Evolutionary conservation across 2,113 vertebrate species (phyloP).

Genomic region (Eolophus roseicapilla): DNA sequence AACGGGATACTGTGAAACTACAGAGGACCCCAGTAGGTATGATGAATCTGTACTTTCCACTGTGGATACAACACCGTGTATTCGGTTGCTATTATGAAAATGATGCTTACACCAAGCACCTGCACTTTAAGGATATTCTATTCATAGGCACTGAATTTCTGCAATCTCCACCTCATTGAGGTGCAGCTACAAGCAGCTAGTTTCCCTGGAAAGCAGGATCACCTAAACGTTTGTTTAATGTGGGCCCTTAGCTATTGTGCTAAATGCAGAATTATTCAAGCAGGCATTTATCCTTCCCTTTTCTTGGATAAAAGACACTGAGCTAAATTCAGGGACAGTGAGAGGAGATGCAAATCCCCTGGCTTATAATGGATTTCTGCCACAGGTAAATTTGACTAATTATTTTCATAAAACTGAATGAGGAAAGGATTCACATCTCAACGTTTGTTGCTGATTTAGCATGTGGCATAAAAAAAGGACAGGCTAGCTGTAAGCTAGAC

Average conservation of each 20-base stretch:
- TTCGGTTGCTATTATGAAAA: background rate
- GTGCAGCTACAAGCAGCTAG: background rate
- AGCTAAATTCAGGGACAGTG: background rate
- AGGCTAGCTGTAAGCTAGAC: constrained; percentile 61
- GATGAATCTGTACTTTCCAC: background rate
- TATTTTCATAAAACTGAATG: constrained; percentile 9
- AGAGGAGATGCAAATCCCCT: background rate
- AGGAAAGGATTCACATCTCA: background rate
- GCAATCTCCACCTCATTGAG: background rate
- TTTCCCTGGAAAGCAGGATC: constrained; percentile 3
- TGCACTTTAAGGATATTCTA: background rate
- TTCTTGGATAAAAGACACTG: background rate
- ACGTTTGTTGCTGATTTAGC: constrained; percentile 51
- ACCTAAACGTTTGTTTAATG: constrained; percentile 11
- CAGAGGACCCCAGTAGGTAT: background rate
- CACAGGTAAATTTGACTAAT: constrained; percentile 37
- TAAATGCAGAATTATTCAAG: constrained; percentile 30
- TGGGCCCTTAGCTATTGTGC: background rate
- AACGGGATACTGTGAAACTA: background rate
- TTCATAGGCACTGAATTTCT: background rate
- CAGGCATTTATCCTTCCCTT: background rate
- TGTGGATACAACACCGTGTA: background rate
- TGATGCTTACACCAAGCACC: background rate
- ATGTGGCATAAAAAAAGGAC: constrained; percentile 38
- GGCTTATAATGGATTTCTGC: background rate